Base-by-base conservation (phyloP, 2,888 invertebrate genomes). In the Cheilosia impressa region DNA sequence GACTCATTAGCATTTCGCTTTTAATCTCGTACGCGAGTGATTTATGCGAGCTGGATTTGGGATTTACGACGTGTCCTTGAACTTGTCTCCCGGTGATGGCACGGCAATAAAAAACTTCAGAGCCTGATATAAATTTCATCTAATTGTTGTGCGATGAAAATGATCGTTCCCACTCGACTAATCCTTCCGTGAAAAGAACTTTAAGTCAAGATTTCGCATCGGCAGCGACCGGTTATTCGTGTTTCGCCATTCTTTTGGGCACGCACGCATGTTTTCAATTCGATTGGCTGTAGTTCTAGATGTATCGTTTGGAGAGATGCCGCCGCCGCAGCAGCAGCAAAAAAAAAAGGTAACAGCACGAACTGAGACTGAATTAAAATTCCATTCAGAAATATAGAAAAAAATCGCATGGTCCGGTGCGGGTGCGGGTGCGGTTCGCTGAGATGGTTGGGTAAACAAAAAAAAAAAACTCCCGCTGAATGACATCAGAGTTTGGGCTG, bases 291-390 rank as follows among this genome's bases (percentile, higher is more conserved):
- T 47, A 38, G 38, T 7, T 45, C n/a, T 45, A 17, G 43, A 17
- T 47, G 22, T 52, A 19, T 50, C 50, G 22, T 22, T 24, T 22
- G 47, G 45, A 17, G 45, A 52, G 19, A 34, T 17, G 34, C 19
- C 17, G 17, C 38, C 22, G 6, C 27, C 27, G 27, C 27, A 52
- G 34, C 34, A 19, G 9, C 34, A n/a, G 1, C 41, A 34, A 2
- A 63, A 72, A 34, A 7, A 69, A 72, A 34, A 5, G 41, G 15
- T 24, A 52, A 52, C 50, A 55, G 53, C 68, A 72, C 53, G 1
- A 62, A 60, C 75, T 45, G 55, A 63, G 68, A 72, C 77, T 72
- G 72, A 85, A 85, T 85, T 85, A 85, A 85, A 85, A 85, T 85
- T 85, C 85, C 85, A 85, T 85, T 85, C 47, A 85, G 79, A 76